phyloP scores from a whole-genome alignment of 2,888 invertebrate genomes.

The Laothoe populi region DNA sequence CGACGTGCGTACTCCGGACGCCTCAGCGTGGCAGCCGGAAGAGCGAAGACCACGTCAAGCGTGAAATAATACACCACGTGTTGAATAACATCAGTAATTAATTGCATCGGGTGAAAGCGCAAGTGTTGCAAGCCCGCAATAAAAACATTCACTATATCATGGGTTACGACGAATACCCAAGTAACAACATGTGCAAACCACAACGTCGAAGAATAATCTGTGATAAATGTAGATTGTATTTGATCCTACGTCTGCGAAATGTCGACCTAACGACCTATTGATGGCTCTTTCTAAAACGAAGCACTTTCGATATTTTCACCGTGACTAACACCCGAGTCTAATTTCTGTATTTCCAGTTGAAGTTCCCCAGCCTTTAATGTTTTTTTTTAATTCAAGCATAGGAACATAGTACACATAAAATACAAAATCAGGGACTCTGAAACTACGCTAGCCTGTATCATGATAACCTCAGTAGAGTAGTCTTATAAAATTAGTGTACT shows the following conservation, averaged over 20 bases:
- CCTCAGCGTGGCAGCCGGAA: conserved; percentile 55
- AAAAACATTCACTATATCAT: conserved; percentile 45
- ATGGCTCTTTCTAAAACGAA: conserved; percentile 24
- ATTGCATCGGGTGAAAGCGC: conserved; percentile 73
- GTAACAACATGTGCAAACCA: not conserved
- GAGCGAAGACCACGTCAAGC: conserved; percentile 59
- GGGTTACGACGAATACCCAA: not conserved
- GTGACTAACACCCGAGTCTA: conserved; percentile 30
- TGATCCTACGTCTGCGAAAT: conserved; percentile 33
- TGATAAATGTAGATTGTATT: not conserved
- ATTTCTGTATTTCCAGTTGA: conserved; percentile 44
- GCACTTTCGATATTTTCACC: conserved; percentile 34
- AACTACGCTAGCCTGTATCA: no score
- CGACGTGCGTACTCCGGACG: conserved; percentile 7
- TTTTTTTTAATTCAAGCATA: no score
- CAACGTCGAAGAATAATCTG: not conserved
- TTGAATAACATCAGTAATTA: conserved; percentile 76
- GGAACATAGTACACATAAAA: no score
- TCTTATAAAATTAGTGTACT: no score
- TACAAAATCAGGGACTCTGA: no score
- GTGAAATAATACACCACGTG: conserved; percentile 78
- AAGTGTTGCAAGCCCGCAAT: conserved; percentile 68
- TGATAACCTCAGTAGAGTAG: no score
- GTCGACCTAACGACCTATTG: conserved; percentile 2
- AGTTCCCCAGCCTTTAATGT: conserved; percentile 55